These are phyloP conservation scores for Eupeodes luniger DNA, from an alignment of 2,888 invertebrate genomes.

Conservation along the genomic window DNA sequence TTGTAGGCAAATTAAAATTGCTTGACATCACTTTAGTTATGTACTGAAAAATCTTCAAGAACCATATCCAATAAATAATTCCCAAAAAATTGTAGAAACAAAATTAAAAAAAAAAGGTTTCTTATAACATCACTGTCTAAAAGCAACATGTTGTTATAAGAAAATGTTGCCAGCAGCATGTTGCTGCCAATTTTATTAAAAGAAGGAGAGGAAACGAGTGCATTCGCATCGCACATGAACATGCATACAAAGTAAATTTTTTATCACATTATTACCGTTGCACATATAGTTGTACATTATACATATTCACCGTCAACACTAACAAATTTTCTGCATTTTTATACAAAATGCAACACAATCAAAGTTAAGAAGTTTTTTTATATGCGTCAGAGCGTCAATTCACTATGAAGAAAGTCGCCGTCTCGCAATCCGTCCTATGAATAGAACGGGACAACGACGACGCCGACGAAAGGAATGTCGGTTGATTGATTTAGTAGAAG, in stretches of 20 bases:
- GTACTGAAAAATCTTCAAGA: too few relatives aligned
- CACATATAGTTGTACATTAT: constrained; percentile 34
- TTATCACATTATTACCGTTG: constrained; percentile 39
- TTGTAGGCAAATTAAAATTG: too few relatives aligned
- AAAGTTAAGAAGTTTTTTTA: constrained; percentile 44
- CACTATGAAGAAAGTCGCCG: constrained; percentile 48
- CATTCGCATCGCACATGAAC: constrained; percentile 53
- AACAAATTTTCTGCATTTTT: constrained; percentile 40
- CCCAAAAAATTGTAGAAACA: too few relatives aligned
- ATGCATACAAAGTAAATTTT: constrained; percentile 56
- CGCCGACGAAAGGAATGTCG: constrained; percentile 63
- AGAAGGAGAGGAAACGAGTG: constrained; percentile 64
- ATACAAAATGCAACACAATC: constrained; percentile 61
- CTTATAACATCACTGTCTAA: background rate
- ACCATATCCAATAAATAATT: too few relatives aligned
- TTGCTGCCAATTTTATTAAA: constrained; percentile 28
- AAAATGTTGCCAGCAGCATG: constrained; percentile 66
- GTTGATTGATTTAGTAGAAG: constrained; percentile 75
- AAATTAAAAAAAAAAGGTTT: too few relatives aligned
- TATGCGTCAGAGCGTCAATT: constrained; percentile 15
- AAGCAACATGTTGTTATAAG: background rate
- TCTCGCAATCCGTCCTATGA: constrained; percentile 70
- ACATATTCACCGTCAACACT: constrained; percentile 6
- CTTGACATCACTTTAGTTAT: too few relatives aligned
- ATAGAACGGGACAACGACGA: constrained; percentile 71